Evolutionary conservation across 2,888 invertebrate species (phyloP).

Genomic region (Chrysolina oricalcia): DNA sequence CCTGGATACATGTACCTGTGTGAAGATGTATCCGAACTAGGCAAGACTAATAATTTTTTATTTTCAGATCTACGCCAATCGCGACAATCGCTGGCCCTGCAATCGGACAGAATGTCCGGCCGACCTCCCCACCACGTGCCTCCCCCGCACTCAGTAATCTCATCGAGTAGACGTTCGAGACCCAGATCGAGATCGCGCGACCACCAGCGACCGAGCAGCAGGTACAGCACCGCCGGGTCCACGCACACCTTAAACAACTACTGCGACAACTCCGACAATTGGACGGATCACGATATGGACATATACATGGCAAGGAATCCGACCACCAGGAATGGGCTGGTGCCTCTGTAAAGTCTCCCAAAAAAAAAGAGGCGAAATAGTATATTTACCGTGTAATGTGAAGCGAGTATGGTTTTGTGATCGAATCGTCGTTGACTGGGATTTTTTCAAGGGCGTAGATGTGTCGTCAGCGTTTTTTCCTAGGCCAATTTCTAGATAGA

Average conservation of each 20-base stretch:
- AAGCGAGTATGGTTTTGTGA: neutral
- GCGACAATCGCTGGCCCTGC: slow-evolving; percentile 87
- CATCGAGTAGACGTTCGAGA: slow-evolving; percentile 76
- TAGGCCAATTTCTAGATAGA: neutral
- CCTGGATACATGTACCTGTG: no score
- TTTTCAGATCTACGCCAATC: slow-evolving; percentile 86
- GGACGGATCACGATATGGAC: slow-evolving; percentile 97
- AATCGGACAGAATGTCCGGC: slow-evolving; percentile 87
- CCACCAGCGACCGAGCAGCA: slow-evolving; percentile 82
- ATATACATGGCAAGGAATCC: slow-evolving; percentile 95
- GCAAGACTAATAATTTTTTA: neutral
- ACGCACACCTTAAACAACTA: slow-evolving; percentile 88
- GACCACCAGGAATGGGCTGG: slow-evolving; percentile 87
- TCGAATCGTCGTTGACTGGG: neutral
- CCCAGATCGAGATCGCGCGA: slow-evolving; percentile 86
- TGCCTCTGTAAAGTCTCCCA: slow-evolving; percentile 78
- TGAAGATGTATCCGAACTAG: no score
- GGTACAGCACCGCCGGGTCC: slow-evolving; percentile 85
- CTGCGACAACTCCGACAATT: slow-evolving; percentile 92
- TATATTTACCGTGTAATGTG: neutral
- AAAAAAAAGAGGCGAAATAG: neutral
- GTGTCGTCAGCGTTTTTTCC: neutral
- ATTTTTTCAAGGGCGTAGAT: neutral
- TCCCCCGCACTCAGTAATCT: slow-evolving; percentile 73
- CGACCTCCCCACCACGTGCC: slow-evolving; percentile 77